Base-by-base conservation (phyloP, 2,888 invertebrate genomes). In the Epirrhoe tristata region DNA sequence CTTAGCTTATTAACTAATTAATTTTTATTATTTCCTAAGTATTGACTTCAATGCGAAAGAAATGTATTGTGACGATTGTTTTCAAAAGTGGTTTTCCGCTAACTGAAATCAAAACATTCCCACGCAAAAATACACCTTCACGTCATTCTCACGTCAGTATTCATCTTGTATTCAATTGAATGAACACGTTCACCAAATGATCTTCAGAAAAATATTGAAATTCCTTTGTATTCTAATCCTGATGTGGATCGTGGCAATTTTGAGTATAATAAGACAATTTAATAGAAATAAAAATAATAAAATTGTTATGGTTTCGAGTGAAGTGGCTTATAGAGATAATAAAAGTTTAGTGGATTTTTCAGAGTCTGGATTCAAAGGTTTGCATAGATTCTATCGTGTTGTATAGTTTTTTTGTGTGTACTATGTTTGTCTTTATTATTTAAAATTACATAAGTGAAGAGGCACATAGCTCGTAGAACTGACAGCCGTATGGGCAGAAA, bases 241-340 rank as follows among this genome's bases (percentile, higher is more conserved):
- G 0, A 74, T 87, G 63, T 89, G 87, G 88, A 8, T 81, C 5
- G 77, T 84, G 8, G 81, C 84, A 0, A 67, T 85, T 31, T 50
- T 85, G 12, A 79, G 82, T 1, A 77, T 87, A 16, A 53, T 80
- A 1, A 80, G 69, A 16, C 78, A 86, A 57, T 78, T 77, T 36
- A 74, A 70, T 24, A 69, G 39, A 0, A 69, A 63, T 5, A 72
- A 63, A 48, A 69, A 70, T 50, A 14, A 7, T 16, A 16, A 48
- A 10, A 8, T 36, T 7, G 7, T 14, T 14, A 62, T 69, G 17
- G n/a, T 73, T 5, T 53, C 70, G 0, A 58, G 63, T 43, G 68
- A 74, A 14, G 66, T 32, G 3, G 16, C 46, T n/a, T 57, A 32
- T 66, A 58, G 16, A 32, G 5, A 43, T 51, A 12, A 12, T 16